A percentile compares a stretch with the other conserved stretches of the same genome.
Conservation (phyloP, 2,888 invertebrate genomes). For the Dorcus parallelipipedus region DNA sequence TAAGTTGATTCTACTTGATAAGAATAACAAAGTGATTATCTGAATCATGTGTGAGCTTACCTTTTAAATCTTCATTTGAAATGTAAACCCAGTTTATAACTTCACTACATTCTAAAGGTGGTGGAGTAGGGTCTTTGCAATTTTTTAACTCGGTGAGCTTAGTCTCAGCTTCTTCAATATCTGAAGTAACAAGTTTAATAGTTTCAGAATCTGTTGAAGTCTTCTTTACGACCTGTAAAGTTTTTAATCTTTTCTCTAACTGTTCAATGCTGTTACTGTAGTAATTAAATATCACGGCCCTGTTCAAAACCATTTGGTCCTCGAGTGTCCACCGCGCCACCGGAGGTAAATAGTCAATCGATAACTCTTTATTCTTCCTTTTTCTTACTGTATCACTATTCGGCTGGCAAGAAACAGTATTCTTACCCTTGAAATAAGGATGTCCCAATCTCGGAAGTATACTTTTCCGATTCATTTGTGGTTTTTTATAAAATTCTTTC, state of each 20-base stretch:
- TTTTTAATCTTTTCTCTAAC: constrained; percentile 29
- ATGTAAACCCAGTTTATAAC: constrained; percentile 62
- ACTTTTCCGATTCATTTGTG: constrained; percentile 1
- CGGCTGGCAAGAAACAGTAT: constrained; percentile 53
- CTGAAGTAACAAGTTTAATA: background rate
- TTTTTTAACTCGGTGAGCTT: constrained; percentile 18
- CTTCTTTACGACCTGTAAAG: background rate
- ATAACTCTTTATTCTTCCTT: constrained; percentile 37
- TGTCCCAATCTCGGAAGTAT: constrained; percentile 44
- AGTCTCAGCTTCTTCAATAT: constrained; percentile 29
- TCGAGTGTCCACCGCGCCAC: constrained; percentile 51
- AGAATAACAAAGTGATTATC: constrained; percentile 21
- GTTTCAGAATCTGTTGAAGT: background rate
- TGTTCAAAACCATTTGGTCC: constrained; percentile 56
- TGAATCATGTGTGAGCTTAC: constrained; percentile 5
- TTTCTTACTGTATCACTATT: constrained; percentile 56
- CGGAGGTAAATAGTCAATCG: constrained; percentile 28
- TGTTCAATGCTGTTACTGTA: constrained; percentile 42
- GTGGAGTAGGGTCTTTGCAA: constrained; percentile 22
- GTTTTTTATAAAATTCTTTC: constrained; percentile 2
- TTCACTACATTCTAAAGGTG: constrained; percentile 32
- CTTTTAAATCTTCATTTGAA: constrained; percentile 43
- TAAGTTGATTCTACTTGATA: background rate
- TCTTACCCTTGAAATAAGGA: constrained; percentile 66
- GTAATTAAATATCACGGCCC: constrained; percentile 42